A percentile compares a stretch with the other conserved stretches of the same genome.
Evolutionary conservation across 37 sponge, comb jelly and placozoan species (phyloP).

Genomic region (Haliclona indistincta): DNA sequence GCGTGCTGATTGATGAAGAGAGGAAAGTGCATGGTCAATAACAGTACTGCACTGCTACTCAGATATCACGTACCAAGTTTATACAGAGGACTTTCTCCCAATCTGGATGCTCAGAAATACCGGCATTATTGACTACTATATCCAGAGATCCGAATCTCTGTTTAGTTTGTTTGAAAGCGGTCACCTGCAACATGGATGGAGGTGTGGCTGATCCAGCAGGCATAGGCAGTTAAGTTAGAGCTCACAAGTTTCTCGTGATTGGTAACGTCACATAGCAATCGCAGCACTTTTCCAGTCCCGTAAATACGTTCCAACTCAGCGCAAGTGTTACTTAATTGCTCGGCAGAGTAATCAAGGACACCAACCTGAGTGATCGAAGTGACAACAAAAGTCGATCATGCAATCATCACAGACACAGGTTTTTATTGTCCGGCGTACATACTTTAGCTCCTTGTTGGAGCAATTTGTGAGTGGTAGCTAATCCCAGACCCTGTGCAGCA

Average conservation of each 20-base stretch:
- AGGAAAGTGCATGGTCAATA: too few species aligned
- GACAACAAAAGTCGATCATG: too few species aligned
- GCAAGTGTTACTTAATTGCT: neutral
- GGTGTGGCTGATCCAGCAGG: too few species aligned
- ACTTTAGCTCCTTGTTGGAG: constrained; percentile 65
- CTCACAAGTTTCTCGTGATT: neutral
- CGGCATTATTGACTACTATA: constrained; percentile 87
- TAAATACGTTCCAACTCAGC: neutral
- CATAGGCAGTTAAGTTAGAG: too few species aligned
- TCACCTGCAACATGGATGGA: too few species aligned
- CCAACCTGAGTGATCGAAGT: too few species aligned
- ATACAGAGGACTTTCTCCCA: constrained; percentile 64
- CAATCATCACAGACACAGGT: too few species aligned
- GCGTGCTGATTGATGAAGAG: too few species aligned
- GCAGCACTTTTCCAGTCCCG: constrained; percentile 3
- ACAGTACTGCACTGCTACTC: too few species aligned
- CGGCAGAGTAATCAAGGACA: neutral
- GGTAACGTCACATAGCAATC: constrained; percentile 38
- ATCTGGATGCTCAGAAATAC: constrained; percentile 57
- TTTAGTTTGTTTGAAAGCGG: constrained; percentile 18
- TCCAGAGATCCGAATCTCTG: constrained; percentile 31
- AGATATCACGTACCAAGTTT: constrained; percentile 79
- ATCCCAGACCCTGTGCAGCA: constrained; percentile 78
- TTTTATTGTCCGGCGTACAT: too few species aligned
- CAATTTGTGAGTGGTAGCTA: constrained; percentile 44